Conservation (phyloP, 2,888 invertebrate genomes). For the Brenthis daphne region DNA sequence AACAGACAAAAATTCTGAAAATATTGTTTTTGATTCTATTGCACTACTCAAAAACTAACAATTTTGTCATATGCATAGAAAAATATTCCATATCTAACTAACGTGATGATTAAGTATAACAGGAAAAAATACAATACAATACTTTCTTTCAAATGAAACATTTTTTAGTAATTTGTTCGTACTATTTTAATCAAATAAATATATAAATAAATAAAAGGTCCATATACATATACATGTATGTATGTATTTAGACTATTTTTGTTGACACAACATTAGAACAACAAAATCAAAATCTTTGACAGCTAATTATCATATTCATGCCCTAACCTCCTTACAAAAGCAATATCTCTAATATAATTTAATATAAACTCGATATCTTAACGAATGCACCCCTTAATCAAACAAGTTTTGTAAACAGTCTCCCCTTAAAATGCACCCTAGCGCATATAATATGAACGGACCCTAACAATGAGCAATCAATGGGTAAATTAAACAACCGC, state of each 20-base stretch:
- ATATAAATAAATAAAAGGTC: too few species aligned
- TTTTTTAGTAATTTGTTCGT: too few species aligned
- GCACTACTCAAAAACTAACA: too few species aligned
- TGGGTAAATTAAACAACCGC: constrained; percentile 78
- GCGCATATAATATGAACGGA: constrained; percentile 52
- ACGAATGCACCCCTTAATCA: constrained; percentile 64
- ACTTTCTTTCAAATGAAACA: too few species aligned
- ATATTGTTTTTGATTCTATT: too few species aligned
- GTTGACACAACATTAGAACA: neutral
- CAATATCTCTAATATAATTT: constrained; percentile 44
- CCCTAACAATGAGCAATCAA: constrained; percentile 78
- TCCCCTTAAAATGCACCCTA: constrained; percentile 63
- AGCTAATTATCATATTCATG: constrained; percentile 14
- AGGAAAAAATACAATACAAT: too few species aligned
- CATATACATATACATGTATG: neutral
- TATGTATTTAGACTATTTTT: neutral
- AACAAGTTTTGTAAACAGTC: constrained; percentile 55
- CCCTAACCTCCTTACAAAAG: constrained; percentile 25
- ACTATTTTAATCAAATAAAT: too few species aligned
- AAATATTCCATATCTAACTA: too few species aligned
- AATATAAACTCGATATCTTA: constrained; percentile 57
- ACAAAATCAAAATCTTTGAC: neutral
- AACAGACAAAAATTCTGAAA: too few species aligned
- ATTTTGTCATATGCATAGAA: too few species aligned
- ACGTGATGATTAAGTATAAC: too few species aligned